Evolutionary conservation across 2,113 vertebrate species (phyloP).

Genomic region (Hiodon alosoides): DNA sequence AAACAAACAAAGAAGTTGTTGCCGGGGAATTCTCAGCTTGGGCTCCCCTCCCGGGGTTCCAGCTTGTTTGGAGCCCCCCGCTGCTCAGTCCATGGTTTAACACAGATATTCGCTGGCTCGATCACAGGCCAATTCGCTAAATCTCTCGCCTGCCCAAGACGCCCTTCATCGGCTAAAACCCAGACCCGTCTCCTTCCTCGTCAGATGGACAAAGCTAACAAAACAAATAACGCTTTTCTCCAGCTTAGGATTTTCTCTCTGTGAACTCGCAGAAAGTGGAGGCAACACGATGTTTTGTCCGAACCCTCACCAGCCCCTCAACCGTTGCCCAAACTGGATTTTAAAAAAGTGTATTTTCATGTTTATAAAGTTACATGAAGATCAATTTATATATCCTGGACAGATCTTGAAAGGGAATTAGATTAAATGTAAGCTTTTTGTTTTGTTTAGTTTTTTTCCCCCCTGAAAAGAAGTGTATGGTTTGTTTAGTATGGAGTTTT

Average conservation of each 20-base stretch:
- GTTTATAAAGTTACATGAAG: neutral
- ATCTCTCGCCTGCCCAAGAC: conserved; percentile 56
- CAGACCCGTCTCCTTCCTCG: conserved; percentile 43
- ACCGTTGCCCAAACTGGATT: neutral
- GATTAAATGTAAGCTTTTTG: conserved; percentile 2
- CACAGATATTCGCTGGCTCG: conserved; percentile 54
- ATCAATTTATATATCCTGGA: neutral
- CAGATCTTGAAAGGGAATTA: neutral
- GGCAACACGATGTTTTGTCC: too few species aligned
- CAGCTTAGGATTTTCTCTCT: too few species aligned
- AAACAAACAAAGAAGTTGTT: too few species aligned
- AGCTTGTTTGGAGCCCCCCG: too few species aligned
- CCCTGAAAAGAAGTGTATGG: too few species aligned
- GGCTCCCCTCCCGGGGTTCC: too few species aligned
- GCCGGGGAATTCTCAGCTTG: too few species aligned
- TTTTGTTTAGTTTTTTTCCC: neutral
- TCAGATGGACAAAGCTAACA: conserved; percentile 34
- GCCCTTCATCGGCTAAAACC: conserved; percentile 53
- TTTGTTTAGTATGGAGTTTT: too few species aligned
- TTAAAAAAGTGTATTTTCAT: neutral
- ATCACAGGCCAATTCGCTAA: conserved; percentile 64
- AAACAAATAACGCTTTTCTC: neutral
- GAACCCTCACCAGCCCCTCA: neutral
- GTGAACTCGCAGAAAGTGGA: too few species aligned
- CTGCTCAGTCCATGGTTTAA: conserved; percentile 62